Evolutionary conservation across 1,140 invertebrate genomes (phyloP).

Genomic region (Palaemon carinicauda): DNA sequence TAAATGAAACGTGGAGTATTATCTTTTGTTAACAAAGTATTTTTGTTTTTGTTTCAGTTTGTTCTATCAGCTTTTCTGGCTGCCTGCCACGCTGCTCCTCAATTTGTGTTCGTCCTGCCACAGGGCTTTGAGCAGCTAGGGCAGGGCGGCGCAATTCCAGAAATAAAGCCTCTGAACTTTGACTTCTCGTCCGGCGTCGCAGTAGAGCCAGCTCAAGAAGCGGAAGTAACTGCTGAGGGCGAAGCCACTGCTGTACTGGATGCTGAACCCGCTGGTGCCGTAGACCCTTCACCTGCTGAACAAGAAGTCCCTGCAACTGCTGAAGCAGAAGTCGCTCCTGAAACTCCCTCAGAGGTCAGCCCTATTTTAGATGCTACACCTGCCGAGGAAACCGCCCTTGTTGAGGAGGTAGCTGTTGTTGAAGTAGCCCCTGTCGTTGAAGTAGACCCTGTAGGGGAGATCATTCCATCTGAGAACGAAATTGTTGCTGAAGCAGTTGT

Average conservation of each 20-base stretch:
- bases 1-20: too few species aligned
- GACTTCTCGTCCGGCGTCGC: not conserved
- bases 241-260: not conserved
- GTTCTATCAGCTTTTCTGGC: not conserved
- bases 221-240: not conserved
- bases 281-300: not conserved
- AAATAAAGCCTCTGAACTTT: not conserved
- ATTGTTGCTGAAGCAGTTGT: not conserved
- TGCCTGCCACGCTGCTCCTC: not conserved
- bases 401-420: not conserved
- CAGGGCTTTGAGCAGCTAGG: not conserved
- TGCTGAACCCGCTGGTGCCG: not conserved
- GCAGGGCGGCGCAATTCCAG: not conserved
- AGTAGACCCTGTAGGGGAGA: not conserved
- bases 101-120: not conserved
- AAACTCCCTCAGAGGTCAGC: not conserved
- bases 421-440: not conserved
- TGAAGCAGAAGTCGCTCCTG: not conserved
- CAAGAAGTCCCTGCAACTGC: not conserved
- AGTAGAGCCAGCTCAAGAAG: not conserved
- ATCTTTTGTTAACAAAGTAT: too few species aligned
- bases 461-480: not conserved
- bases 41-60: too few species aligned
- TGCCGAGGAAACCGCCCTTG: not conserved
- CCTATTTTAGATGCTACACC: not conserved